These are phyloP conservation scores for Toxotes jaculatrix DNA, from an alignment of 2,113 vertebrate genomes.

Conservation along the genomic window DNA sequence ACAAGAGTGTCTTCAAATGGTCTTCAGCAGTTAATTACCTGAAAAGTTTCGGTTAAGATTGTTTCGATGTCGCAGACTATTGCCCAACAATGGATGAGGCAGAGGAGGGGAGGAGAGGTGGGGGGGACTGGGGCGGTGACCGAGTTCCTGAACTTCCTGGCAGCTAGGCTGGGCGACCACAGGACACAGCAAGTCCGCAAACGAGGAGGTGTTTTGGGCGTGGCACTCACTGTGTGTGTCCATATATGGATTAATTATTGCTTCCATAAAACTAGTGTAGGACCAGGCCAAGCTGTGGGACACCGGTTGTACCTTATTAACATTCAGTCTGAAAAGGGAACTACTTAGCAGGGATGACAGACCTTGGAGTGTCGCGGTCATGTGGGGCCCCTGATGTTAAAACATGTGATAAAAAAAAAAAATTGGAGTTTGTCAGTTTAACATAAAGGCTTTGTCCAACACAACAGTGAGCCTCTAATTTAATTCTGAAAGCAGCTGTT, in stretches of 20 bases:
- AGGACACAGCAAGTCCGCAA: slow-evolving; percentile 54
- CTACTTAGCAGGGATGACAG: neutral
- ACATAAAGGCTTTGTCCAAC: neutral
- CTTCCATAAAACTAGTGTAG: slow-evolving; percentile 12
- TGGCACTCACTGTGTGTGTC: slow-evolving; percentile 44
- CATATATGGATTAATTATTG: slow-evolving; percentile 76
- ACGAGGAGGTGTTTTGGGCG: slow-evolving; percentile 68
- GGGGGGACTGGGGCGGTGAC: slow-evolving; percentile 71
- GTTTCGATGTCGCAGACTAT: slow-evolving; percentile 68
- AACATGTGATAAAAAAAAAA: neutral
- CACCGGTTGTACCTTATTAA: neutral
- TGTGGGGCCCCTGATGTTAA: neutral
- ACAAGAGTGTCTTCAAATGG: neutral
- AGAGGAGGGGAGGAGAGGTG: slow-evolving; percentile 11
- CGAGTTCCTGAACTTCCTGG: slow-evolving; percentile 77
- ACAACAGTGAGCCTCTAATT: neutral
- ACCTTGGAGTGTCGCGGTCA: neutral
- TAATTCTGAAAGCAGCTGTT: neutral
- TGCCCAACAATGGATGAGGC: slow-evolving; percentile 75
- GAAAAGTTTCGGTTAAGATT: slow-evolving; percentile 68
- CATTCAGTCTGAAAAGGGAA: neutral
- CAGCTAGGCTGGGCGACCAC: slow-evolving; percentile 54
- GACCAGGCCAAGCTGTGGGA: neutral
- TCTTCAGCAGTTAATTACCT: neutral
- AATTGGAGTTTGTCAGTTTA: neutral